Percentiles rank a stretch among this genome's conserved stretches.
Conservation (phyloP, 2,113 vertebrate genomes). For the Pyxicephalus adspersus region DNA sequence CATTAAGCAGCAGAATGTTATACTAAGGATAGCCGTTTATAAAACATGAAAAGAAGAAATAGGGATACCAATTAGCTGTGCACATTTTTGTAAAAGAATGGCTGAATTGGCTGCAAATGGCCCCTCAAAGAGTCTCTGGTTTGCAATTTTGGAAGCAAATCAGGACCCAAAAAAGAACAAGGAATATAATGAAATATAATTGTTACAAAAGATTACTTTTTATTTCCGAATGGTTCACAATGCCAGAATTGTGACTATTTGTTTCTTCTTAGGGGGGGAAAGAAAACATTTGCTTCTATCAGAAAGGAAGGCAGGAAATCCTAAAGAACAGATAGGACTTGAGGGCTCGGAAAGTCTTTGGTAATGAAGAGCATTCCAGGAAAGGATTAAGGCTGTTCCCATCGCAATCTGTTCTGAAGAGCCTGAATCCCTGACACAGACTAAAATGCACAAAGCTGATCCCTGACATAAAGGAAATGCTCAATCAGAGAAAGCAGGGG, state of each 20-base stretch:
- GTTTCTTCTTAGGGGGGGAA: not conserved
- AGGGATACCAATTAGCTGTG: no score
- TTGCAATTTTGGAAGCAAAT: no score
- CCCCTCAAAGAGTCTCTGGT: no score
- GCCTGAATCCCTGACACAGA: constrained; percentile 22
- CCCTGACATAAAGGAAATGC: not conserved
- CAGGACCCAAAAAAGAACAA: no score
- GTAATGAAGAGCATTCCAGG: constrained; percentile 39
- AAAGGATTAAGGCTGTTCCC: constrained; percentile 52
- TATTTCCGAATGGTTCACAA: no score
- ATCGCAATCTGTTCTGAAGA: constrained; percentile 58
- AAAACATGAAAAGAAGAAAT: no score
- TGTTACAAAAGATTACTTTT: no score
- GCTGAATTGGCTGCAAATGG: not conserved
- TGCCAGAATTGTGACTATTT: no score
- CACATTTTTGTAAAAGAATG: no score
- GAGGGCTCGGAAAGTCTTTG: constrained; percentile 52
- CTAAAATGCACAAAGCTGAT: constrained; percentile 4
- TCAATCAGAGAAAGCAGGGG: not conserved
- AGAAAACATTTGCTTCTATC: constrained; percentile 47
- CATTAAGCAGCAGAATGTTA: no score
- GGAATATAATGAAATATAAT: no score
- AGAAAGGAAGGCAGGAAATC: constrained; percentile 65
- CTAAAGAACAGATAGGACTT: constrained; percentile 61
- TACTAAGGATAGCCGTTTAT: no score